Evolutionary conservation across 2,888 invertebrate species (phyloP).

Genomic region (Drosophila stalkeri): DNA sequence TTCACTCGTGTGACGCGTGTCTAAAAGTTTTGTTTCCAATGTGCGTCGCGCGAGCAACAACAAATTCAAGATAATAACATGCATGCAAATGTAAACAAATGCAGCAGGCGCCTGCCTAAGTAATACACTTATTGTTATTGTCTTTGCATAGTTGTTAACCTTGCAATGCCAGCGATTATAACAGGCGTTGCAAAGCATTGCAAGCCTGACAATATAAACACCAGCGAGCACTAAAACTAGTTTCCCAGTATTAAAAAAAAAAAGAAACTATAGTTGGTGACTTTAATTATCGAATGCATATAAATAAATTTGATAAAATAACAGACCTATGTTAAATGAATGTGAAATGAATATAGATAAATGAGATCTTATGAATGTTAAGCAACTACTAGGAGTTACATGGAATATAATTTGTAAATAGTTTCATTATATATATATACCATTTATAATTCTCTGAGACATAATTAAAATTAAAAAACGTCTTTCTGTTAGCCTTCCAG

Average conservation of each 20-base stretch:
- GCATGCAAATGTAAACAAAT: slow-evolving; percentile 74
- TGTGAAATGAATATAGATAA: neutral
- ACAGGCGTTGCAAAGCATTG: slow-evolving; percentile 3
- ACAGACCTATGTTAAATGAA: neutral
- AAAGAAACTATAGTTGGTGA: neutral
- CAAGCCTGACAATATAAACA: slow-evolving; percentile 8
- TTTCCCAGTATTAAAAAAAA: neutral
- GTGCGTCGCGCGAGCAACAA: slow-evolving; percentile 38
- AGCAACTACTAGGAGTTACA: neutral
- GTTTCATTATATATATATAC: neutral
- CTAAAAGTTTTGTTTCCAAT: slow-evolving; percentile 35
- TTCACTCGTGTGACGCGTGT: slow-evolving; percentile 13
- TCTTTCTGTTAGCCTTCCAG: neutral
- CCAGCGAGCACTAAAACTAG: neutral
- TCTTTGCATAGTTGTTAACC: slow-evolving; percentile 33
- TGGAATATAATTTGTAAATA: neutral
- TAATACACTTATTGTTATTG: slow-evolving; percentile 39
- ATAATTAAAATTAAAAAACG: neutral
- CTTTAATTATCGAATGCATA: neutral
- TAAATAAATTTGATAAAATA: neutral
- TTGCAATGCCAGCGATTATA: slow-evolving; percentile 8
- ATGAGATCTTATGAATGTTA: neutral
- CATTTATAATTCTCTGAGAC: neutral
- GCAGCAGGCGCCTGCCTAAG: slow-evolving; percentile 20
- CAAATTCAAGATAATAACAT: slow-evolving; percentile 36